phyloP scores from a whole-genome alignment of 2,797 vertebrate genomes.

The Erpetoichthys calabaricus region DNA sequence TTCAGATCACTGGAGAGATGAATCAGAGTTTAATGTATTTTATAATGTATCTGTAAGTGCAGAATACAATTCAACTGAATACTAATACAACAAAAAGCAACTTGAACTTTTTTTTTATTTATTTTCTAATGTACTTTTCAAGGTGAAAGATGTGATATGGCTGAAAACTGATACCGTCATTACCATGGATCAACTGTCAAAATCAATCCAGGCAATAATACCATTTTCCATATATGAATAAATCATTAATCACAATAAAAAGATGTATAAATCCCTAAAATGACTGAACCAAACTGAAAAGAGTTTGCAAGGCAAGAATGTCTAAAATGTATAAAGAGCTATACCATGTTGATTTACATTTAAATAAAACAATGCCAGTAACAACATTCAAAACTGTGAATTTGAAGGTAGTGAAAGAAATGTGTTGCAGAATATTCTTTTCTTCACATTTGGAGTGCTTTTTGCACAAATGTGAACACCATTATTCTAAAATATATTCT shows the following conservation, averaged over 20 bases:
- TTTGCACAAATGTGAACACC: too few relatives aligned
- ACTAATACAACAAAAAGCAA: slow-evolving; percentile 12
- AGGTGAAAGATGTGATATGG: slow-evolving; percentile 2
- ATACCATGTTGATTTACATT: too few relatives aligned
- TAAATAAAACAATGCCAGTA: too few relatives aligned
- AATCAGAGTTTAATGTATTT: slow-evolving; percentile 30
- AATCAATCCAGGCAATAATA: slow-evolving; percentile 8
- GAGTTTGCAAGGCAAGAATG: too few relatives aligned
- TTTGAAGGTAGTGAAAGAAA: too few relatives aligned
- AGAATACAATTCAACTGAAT: slow-evolving; percentile 14
- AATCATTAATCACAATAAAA: slow-evolving; percentile 51
- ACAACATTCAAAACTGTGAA: too few relatives aligned
- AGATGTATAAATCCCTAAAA: too few relatives aligned
- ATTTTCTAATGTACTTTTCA: slow-evolving; percentile 13
- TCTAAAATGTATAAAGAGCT: too few relatives aligned
- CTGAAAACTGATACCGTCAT: slow-evolving; percentile 12
- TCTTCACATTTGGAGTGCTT: too few relatives aligned
- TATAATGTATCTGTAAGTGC: slow-evolving; percentile 17
- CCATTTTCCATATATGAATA: slow-evolving; percentile 16
- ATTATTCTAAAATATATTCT: too few relatives aligned
- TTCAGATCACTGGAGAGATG: slow-evolving; percentile 35
- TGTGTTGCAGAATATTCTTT: too few relatives aligned
- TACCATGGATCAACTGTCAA: slow-evolving; percentile 13
- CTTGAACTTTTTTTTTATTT: not conserved
- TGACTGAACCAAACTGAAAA: too few relatives aligned